Evolutionary conservation across 2,797 vertebrate genomes (phyloP).

Genomic region (Pseudochirops corinnae): DNA sequence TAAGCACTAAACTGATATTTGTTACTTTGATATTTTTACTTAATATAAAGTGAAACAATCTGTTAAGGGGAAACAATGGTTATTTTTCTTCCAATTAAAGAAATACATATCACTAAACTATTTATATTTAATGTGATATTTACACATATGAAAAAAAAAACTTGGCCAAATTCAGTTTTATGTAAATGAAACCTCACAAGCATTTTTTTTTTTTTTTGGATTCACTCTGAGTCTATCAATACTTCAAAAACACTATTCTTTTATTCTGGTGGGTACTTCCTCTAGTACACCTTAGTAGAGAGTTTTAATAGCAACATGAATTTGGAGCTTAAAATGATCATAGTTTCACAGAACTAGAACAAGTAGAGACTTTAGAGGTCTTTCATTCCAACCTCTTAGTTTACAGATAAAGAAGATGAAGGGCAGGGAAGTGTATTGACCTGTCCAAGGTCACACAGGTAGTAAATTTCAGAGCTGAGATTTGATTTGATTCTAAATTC

Average conservation of each 20-base stretch:
- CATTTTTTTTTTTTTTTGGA: neutral
- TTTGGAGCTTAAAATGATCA: neutral
- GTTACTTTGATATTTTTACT: neutral
- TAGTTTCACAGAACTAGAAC: neutral
- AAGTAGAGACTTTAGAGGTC: neutral
- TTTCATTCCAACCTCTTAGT: neutral
- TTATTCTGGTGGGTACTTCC: neutral
- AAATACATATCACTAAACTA: neutral
- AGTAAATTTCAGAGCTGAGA: neutral
- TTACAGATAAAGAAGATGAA: neutral
- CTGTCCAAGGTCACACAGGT: neutral
- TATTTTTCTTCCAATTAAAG: slow-evolving; percentile 12
- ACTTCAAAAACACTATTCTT: neutral
- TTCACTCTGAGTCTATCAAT: neutral
- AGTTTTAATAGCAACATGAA: neutral
- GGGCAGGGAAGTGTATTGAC: neutral
- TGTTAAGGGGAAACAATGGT: neutral
- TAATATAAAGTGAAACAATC: neutral
- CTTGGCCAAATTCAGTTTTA: slow-evolving; percentile 20
- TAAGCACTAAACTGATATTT: neutral
- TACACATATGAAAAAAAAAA: neutral
- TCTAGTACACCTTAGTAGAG: neutral
- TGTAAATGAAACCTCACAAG: neutral
- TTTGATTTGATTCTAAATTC: neutral
- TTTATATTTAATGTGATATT: neutral